Conservation (phyloP, 2,113 vertebrate genomes). For the Charina bottae region DNA sequence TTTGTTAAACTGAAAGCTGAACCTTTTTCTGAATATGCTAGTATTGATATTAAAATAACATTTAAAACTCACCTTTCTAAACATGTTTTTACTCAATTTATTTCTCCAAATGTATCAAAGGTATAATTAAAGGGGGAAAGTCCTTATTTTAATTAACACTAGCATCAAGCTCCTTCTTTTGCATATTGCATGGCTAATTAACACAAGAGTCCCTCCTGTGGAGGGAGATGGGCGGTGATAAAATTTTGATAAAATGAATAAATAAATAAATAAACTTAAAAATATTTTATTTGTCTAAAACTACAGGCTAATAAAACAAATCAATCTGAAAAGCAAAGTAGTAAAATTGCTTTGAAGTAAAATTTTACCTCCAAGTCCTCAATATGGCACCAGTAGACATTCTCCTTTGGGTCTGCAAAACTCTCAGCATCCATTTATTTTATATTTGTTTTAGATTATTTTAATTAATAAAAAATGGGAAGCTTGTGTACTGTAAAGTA, state of each 20-base stretch:
- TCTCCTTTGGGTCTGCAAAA: not conserved
- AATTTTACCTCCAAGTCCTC: not conserved
- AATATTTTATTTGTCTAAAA: not conserved
- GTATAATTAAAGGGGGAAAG: not conserved
- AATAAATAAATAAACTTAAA: too few species aligned
- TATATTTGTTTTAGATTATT: not conserved
- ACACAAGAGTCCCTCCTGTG: too few species aligned
- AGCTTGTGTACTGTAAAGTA: not conserved
- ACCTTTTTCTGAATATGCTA: not conserved
- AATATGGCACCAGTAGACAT: not conserved
- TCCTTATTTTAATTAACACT: not conserved
- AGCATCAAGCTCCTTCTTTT: not conserved
- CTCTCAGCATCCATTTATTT: not conserved
- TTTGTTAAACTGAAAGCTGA: not conserved
- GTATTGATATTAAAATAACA: not conserved
- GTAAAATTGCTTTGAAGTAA: not conserved
- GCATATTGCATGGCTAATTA: not conserved
- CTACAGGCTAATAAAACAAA: not conserved
- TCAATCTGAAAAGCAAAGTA: not conserved
- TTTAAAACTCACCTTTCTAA: not conserved
- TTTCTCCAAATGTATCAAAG: not conserved
- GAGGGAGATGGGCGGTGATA: too few species aligned
- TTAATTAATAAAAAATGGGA: not conserved
- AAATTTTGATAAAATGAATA: too few species aligned
- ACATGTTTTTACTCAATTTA: not conserved